Evolutionary conservation across 1,140 invertebrate genomes (phyloP), one percentile per base, ranked within the genome.

Genomic region (Meloidogyne hapla): DNA sequence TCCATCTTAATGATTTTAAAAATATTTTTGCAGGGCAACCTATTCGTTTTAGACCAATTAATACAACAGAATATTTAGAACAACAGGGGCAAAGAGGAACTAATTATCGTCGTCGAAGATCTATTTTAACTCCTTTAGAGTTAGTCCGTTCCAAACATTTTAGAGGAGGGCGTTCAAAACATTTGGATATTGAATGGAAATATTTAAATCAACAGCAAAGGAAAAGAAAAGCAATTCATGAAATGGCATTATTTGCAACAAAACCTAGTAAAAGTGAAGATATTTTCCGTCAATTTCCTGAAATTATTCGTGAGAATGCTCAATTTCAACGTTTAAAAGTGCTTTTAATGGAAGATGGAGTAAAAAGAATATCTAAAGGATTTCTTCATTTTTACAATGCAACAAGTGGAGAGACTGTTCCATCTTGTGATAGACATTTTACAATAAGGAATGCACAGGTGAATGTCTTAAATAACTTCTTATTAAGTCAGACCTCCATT

Each of bases 321-420:
- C 83, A 77, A 70, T 83, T 83, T 63, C 85, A 83, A 72, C 66
- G 65, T n/a, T 84, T 81, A 67, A 66, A 56, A 26, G 69, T 80
- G 4, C 75, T 33, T 87, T 88, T 83, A 56, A 84, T 28, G 81
- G 86, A 75, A 84, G 88, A 81, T 76, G 85, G 64, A 86, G 64
- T 25, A 21, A 73, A 73, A 33, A 72, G 63, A 13, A 82, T 73
- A 56, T 68, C 77, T 38, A 88, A 90, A 80, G 91, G 91, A 12
- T 99, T 98, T 84, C 88, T 99, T 42, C 94, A 99, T 89, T 92
- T 95, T 82, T 98, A 93, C 86, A 99, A 99, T 87, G 90, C 89
- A 72, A 98, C 96, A 5, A 96, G 94, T 0, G 88, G 94, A 12
- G 94, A 98, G 87, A 98, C 95, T 94, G 93, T 96, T 56, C 94